A percentile compares a stretch with the other conserved stretches of the same genome.
phyloP scores from a whole-genome alignment of 2,797 vertebrate genomes.

The Poeciliopsis presidionis region DNA sequence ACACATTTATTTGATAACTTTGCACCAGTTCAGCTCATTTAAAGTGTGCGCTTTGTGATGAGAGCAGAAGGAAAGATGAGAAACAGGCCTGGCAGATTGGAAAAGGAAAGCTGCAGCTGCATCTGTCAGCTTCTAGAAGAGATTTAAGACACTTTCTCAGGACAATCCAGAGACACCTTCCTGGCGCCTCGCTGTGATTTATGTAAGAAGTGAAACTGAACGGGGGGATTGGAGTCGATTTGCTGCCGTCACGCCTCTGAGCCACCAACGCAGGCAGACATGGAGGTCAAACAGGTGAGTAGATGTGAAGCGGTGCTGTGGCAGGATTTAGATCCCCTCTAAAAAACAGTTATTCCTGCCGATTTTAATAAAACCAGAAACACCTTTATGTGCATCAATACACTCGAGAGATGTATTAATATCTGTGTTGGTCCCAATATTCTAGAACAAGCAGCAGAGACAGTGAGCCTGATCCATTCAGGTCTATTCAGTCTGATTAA shows the following conservation, averaged over 20 bases:
- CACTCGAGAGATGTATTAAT: no score
- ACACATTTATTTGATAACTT: no score
- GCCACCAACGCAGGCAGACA: neutral
- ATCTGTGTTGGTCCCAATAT: no score
- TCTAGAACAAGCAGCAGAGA: no score
- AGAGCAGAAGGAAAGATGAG: neutral
- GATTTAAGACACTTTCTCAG: conserved; percentile 2
- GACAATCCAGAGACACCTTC: neutral
- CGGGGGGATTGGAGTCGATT: neutral
- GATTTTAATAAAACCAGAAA: neutral
- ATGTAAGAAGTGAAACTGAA: neutral
- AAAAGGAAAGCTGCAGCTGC: neutral
- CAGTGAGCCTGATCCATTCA: no score
- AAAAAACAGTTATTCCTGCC: neutral
- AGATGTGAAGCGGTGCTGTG: neutral
- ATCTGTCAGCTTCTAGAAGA: neutral
- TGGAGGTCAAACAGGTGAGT: conserved; percentile 3
- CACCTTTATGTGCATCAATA: neutral
- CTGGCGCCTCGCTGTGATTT: conserved; percentile 3
- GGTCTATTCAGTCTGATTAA: no score
- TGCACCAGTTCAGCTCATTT: no score
- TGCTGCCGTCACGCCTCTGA: neutral
- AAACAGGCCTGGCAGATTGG: neutral
- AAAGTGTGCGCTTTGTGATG: neutral
- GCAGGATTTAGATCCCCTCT: neutral